Evolutionary conservation across 2,888 invertebrate genomes (phyloP).

Genomic region (Cotesia congregata): DNA sequence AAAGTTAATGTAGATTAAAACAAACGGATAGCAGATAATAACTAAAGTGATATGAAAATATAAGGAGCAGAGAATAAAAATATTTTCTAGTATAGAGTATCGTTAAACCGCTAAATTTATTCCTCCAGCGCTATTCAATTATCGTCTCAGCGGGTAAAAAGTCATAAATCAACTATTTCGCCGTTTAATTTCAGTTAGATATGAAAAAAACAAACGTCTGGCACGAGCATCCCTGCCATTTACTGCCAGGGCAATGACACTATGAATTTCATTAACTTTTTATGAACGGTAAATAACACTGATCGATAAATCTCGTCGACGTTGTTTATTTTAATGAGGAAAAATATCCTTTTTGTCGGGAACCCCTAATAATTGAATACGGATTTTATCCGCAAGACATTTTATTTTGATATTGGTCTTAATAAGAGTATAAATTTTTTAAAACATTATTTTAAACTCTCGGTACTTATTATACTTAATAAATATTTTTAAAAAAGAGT

Average conservation of each 20-base stretch:
- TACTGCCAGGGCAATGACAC: neutral
- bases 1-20: neutral
- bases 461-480: no score
- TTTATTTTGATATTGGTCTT: no score
- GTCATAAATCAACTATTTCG: conserved; percentile 37
- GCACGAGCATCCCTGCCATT: neutral
- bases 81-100: neutral
- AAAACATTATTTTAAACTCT: no score
- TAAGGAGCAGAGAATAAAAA: conserved; percentile 46
- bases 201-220: neutral
- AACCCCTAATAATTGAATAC: no score
- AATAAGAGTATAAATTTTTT: no score
- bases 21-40: neutral
- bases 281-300: neutral
- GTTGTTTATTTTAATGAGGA: no score
- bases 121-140: conserved; percentile 47
- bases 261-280: conserved; percentile 28
- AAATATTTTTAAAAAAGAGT: no score
- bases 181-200: conserved; percentile 16
- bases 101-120: conserved; percentile 48
- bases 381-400: no score
- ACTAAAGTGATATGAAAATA: conserved; percentile 18
- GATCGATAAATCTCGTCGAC: no score
- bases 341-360: no score
- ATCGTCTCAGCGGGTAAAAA: conserved; percentile 33